These are phyloP conservation scores for Zaprionus lachaisei DNA, from an alignment of 1,140 invertebrate genomes.

Conservation along the genomic window DNA sequence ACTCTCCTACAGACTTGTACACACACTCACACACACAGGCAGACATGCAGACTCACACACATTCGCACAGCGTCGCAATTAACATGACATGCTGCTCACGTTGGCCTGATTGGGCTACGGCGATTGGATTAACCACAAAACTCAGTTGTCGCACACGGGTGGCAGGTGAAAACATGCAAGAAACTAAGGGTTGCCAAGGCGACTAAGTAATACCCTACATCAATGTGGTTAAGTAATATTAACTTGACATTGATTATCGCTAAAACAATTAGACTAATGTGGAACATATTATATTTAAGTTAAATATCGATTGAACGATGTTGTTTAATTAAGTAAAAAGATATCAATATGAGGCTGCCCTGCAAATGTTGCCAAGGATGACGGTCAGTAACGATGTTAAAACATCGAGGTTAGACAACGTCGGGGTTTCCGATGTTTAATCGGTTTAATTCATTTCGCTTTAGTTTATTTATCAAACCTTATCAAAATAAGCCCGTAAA, in stretches of 20 bases:
- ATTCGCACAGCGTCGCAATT: constrained; percentile 55
- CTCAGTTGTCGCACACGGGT: constrained; percentile 32
- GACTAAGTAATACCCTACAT: background rate
- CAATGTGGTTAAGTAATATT: background rate
- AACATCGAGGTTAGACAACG: too few relatives aligned
- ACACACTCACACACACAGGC: constrained; percentile 9
- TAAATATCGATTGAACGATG: too few relatives aligned
- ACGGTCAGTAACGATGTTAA: too few relatives aligned
- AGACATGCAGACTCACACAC: constrained; percentile 6
- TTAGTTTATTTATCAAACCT: too few relatives aligned
- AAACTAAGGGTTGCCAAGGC: background rate
- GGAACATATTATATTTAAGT: too few relatives aligned
- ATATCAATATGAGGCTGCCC: too few relatives aligned
- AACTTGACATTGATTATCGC: background rate
- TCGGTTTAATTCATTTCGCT: too few relatives aligned
- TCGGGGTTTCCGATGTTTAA: too few relatives aligned
- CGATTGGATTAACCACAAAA: constrained; percentile 75
- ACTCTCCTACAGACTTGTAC: constrained; percentile 38
- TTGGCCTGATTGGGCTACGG: constrained; percentile 69
- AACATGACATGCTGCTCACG: constrained; percentile 78
- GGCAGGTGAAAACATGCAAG: constrained; percentile 51
- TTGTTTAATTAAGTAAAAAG: too few relatives aligned
- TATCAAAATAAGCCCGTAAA: too few relatives aligned
- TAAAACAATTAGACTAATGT: background rate
- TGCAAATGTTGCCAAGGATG: too few relatives aligned